Evolutionary conservation across 2,797 vertebrate species (phyloP), one percentile per base, ranked within the genome.

Genomic region (Erethizon dorsatum): DNA sequence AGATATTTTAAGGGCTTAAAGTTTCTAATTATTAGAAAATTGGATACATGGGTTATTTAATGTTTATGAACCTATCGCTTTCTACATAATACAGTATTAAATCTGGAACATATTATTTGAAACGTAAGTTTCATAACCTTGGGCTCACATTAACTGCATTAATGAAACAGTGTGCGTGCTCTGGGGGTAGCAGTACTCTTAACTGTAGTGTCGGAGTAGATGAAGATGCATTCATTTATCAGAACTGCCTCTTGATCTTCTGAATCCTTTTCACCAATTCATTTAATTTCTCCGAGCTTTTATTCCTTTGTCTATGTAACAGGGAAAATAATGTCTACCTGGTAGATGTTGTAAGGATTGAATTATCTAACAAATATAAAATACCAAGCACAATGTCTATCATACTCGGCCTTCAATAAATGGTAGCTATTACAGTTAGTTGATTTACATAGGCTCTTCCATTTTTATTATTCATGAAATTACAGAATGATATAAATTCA

Each of bases 11-110:
- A 4, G n/a, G 15, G 69, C 15, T 82, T 50, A 37, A n/a, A 56
- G 13, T 92, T 96, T 77, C 14, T 59, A 85, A 85, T 91, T 86
- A 83, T 84, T 80, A 88, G 37, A 69, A 92, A 86, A 26, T 56
- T 88, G 31, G 11, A 31, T 56, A 1, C 67, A 10, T 56, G 28
- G 14, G 5, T 84, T 59, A 79, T 82, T 59, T 79, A 78, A 83
- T 56, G 26, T 89, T 83, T 94, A 5, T n/a, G 4, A 1, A 17
- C 26, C 47, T 80, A 2, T 83, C 13, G 17, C 22, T 79, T 90
- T 96, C 94, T 41, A 61, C 85, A 59, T 61, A 59, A n/a, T 71
- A n/a, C 1, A 1, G 8, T 85, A 24, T 79, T 79, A 92, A 87
- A 65, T 52, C 31, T 33, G 41, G n/a, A 85, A 12, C 24, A 52